Percentiles rank a stretch among this genome's conserved stretches.
These are phyloP conservation scores for Platycnemis pennipes DNA, from an alignment of 2,888 invertebrate genomes.

Conservation along the genomic window DNA sequence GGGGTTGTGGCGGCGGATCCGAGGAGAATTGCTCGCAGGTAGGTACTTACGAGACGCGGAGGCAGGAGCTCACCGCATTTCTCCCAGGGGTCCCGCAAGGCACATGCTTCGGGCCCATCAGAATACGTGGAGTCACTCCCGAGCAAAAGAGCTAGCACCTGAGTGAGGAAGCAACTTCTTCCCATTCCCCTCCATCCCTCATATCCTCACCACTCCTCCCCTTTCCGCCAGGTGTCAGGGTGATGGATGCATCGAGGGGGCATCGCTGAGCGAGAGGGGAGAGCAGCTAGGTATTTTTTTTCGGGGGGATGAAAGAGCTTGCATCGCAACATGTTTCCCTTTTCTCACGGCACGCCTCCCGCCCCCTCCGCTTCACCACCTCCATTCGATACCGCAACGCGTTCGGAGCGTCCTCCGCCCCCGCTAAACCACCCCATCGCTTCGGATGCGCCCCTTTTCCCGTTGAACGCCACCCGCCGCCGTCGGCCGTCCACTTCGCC, in stretches of 20 bases:
- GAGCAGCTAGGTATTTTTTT: constrained; percentile 14
- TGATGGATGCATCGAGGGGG: constrained; percentile 56
- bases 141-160: constrained; percentile 2
- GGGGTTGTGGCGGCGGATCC: neutral
- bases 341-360: constrained; percentile 48
- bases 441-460: neutral
- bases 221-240: constrained; percentile 53
- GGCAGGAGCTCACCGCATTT: neutral
- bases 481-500: neutral
- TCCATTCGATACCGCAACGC: constrained; percentile 14
- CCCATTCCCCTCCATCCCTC: neutral
- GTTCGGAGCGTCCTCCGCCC: neutral
- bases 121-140: constrained; percentile 54
- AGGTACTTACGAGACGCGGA: neutral
- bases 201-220: neutral
- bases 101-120: neutral
- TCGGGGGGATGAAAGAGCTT: constrained; percentile 40
- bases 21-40: neutral
- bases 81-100: neutral
- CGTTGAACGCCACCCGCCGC: neutral
- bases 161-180: constrained; percentile 15
- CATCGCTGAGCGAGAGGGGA: neutral
- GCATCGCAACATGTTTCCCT: constrained; percentile 63
- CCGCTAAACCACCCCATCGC: neutral
- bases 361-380: neutral